These are phyloP conservation scores for Drosophila pruinosa DNA, from an alignment of 1,140 invertebrate species.

Conservation along the genomic window DNA sequence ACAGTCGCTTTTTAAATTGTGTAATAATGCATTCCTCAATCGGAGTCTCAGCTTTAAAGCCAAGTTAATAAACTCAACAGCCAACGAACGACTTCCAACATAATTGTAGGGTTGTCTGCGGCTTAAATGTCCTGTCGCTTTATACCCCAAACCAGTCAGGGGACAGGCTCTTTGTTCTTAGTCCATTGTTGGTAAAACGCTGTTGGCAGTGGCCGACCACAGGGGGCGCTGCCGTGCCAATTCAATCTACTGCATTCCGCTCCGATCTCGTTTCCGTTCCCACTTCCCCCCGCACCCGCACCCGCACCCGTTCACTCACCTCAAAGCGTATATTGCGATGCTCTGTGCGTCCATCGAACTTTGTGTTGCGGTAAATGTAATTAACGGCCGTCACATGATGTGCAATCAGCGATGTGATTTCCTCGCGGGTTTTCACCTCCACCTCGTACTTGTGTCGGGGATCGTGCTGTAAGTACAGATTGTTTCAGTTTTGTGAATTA, in stretches of 20 bases:
- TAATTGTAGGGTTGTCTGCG: conserved; percentile 20
- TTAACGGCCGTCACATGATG: conserved; percentile 99
- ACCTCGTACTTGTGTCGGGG: conserved; percentile 84
- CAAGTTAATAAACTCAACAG: conserved; percentile 1
- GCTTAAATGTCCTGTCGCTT: not conserved
- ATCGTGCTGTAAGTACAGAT: conserved; percentile 85
- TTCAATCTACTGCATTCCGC: not conserved
- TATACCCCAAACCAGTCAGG: not conserved
- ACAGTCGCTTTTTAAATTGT: not conserved
- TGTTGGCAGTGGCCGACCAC: conserved; percentile 14
- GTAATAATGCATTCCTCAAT: not conserved
- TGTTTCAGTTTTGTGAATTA: conserved; percentile 16
- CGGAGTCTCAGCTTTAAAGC: not conserved
- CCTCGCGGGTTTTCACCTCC: conserved; percentile 95
- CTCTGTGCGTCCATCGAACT: conserved; percentile 93
- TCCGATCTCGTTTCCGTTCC: not conserved
- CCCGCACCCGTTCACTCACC: conserved; percentile 86
- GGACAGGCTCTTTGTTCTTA: conserved; percentile 28
- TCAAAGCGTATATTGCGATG: conserved; percentile 98
- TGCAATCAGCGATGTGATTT: conserved; percentile 98
- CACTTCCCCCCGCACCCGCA: not conserved
- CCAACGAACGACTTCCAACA: not conserved
- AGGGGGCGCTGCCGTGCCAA: conserved; percentile 5
- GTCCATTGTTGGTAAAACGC: conserved; percentile 25
- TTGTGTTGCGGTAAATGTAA: conserved; percentile 97